A percentile compares a stretch with the other conserved stretches of the same genome.
phyloP scores from a whole-genome alignment of 2,888 invertebrate genomes.

The Bugula neritina region DNA sequence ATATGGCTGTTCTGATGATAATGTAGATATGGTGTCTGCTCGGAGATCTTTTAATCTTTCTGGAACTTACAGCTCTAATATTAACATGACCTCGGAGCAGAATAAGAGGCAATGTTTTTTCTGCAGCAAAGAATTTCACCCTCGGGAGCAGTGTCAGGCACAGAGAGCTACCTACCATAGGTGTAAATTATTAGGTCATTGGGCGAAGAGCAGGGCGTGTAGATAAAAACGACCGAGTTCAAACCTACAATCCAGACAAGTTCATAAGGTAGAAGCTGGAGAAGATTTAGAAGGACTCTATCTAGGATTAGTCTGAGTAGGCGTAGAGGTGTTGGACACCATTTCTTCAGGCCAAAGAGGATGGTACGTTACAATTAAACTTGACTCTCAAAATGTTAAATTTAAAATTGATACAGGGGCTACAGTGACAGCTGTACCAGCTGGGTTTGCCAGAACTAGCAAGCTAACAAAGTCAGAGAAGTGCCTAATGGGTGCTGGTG shows the following conservation, averaged over 20 bases:
- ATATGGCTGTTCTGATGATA: not conserved
- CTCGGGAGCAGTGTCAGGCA: not conserved
- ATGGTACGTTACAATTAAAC: too few relatives aligned
- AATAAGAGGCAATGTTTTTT: not conserved
- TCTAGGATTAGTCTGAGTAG: too few relatives aligned
- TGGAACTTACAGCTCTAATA: too few relatives aligned
- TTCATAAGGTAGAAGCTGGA: too few relatives aligned
- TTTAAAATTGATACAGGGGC: not conserved
- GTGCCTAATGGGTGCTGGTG: not conserved
- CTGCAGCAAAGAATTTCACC: not conserved
- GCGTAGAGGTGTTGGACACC: too few relatives aligned
- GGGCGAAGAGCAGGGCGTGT: not conserved
- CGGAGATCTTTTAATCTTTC: too few relatives aligned
- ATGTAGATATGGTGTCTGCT: not conserved
- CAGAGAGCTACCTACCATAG: not conserved
- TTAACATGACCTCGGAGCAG: too few relatives aligned
- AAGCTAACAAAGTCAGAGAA: not conserved
- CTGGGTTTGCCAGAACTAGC: not conserved
- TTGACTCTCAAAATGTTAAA: not conserved
- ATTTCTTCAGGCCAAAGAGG: too few relatives aligned
- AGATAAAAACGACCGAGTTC: too few relatives aligned
- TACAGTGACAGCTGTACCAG: not conserved
- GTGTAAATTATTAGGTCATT: not conserved
- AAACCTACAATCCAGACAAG: too few relatives aligned
- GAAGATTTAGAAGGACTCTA: too few relatives aligned